Percentiles rank a stretch among this genome's conserved stretches.
Evolutionary conservation across 92 coral and sea anemone genomes (phyloP).

Genomic region (Micromussa lordhowensis): DNA sequence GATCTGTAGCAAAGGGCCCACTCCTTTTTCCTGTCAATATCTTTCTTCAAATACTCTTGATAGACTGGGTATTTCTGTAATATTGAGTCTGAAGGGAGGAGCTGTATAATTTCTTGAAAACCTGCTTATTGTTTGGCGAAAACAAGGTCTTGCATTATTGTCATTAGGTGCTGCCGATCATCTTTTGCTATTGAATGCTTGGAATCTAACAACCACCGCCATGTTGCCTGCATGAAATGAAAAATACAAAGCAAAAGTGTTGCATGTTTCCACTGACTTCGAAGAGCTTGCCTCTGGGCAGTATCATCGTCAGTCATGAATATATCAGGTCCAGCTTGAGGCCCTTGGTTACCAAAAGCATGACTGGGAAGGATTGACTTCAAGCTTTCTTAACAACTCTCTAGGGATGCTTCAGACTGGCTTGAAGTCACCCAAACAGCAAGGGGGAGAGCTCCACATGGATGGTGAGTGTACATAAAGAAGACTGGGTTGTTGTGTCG

Average conservation of each 20-base stretch:
- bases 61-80: constrained; percentile 37
- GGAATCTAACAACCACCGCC: constrained; percentile 70
- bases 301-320: constrained; percentile 70
- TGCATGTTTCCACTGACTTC: constrained; percentile 43
- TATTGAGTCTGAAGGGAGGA: constrained; percentile 29
- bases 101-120: constrained; percentile 34
- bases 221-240: constrained; percentile 67
- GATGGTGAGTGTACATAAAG: constrained; percentile 65
- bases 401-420: constrained; percentile 27
- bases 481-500: constrained; percentile 64
- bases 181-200: constrained; percentile 53
- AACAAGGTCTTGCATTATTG: constrained; percentile 57
- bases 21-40: constrained; percentile 42
- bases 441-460: constrained; percentile 59
- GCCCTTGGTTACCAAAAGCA: constrained; percentile 58
- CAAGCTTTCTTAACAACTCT: not conserved
- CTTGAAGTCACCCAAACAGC: constrained; percentile 63
- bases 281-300: constrained; percentile 45
- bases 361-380: not conserved
- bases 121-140: constrained; percentile 49
- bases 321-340: constrained; percentile 42
- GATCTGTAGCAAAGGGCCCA: constrained; percentile 53
- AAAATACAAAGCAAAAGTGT: constrained; percentile 58
- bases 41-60: constrained; percentile 46
- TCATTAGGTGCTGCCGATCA: constrained; percentile 54